These are phyloP conservation scores for Steinernema carpocapsae DNA, from an alignment of 2,888 invertebrate species.

Conservation along the genomic window DNA sequence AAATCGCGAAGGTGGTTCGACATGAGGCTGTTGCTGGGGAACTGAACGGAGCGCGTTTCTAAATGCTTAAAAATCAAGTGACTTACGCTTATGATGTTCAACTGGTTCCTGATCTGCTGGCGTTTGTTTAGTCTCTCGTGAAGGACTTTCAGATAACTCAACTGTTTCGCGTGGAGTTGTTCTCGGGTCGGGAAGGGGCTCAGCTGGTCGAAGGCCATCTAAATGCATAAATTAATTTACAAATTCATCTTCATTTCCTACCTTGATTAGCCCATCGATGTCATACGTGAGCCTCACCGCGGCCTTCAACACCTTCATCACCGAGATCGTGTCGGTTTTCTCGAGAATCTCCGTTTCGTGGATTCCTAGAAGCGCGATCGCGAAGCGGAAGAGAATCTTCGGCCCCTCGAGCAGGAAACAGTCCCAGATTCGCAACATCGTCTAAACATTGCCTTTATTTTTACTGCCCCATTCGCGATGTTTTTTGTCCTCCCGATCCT, in stretches of 20 bases:
- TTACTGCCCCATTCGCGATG: neutral
- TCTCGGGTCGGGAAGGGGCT: constrained; percentile 71
- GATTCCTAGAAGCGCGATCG: constrained; percentile 71
- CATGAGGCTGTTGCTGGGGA: constrained; percentile 30
- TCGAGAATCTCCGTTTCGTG: constrained; percentile 70
- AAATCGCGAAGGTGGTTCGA: constrained; percentile 51
- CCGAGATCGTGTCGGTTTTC: constrained; percentile 72
- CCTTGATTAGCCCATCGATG: constrained; percentile 72
- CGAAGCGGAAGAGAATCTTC: constrained; percentile 73
- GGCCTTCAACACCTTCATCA: constrained; percentile 72
- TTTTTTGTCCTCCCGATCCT: constrained; percentile 8
- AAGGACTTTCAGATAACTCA: constrained; percentile 70
- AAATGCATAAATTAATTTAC: constrained; percentile 40
- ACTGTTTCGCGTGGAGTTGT: constrained; percentile 71
- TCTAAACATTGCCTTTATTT: constrained; percentile 67
- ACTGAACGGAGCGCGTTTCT: neutral
- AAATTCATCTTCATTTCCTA: constrained; percentile 45
- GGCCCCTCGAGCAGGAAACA: constrained; percentile 73
- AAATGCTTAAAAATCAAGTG: neutral
- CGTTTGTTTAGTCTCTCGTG: constrained; percentile 71
- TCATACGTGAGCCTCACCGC: constrained; percentile 72
- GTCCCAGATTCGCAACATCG: constrained; percentile 73
- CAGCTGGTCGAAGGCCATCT: constrained; percentile 72
- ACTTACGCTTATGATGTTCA: constrained; percentile 41
- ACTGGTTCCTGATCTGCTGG: constrained; percentile 64